These are phyloP conservation scores for Meloidogyne exigua DNA, from an alignment of 1,140 invertebrate species.

Conservation along the genomic window DNA sequence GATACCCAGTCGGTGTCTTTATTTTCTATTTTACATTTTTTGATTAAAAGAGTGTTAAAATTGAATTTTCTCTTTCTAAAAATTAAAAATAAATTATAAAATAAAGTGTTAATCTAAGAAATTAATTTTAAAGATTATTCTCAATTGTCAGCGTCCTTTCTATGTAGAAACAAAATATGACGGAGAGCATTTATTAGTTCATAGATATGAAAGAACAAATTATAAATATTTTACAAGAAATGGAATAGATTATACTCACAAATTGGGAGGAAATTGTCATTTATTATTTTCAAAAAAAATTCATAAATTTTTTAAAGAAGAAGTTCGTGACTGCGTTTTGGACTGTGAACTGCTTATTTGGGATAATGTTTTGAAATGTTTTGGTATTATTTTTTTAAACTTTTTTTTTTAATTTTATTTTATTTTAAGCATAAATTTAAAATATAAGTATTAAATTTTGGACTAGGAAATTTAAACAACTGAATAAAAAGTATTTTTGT, in stretches of 20 bases:
- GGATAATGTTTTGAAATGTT: conserved; percentile 28
- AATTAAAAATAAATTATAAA: neutral
- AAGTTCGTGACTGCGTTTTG: conserved; percentile 37
- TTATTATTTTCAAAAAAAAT: conserved; percentile 35
- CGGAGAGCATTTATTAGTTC: conserved; percentile 50
- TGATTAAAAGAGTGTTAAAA: too few relatives aligned
- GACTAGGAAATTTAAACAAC: too few relatives aligned
- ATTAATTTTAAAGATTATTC: conserved; percentile 45
- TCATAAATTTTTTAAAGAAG: conserved; percentile 36
- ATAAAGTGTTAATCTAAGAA: too few relatives aligned
- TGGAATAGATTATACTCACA: conserved; percentile 37
- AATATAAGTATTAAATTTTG: too few relatives aligned
- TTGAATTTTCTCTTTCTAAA: neutral
- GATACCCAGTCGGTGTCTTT: too few relatives aligned
- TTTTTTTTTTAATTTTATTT: conserved; percentile 7
- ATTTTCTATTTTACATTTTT: too few relatives aligned
- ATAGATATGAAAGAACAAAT: conserved; percentile 31
- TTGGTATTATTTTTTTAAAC: conserved; percentile 32
- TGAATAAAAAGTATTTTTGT: neutral
- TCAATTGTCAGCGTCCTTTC: conserved; percentile 43
- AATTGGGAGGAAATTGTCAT: conserved; percentile 32
- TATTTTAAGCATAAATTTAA: neutral
- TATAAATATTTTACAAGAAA: conserved; percentile 50
- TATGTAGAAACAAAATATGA: conserved; percentile 49
- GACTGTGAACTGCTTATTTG: conserved; percentile 51